Evolutionary conservation across 2,888 invertebrate genomes (phyloP).

Genomic region (Plebejus melissa): DNA sequence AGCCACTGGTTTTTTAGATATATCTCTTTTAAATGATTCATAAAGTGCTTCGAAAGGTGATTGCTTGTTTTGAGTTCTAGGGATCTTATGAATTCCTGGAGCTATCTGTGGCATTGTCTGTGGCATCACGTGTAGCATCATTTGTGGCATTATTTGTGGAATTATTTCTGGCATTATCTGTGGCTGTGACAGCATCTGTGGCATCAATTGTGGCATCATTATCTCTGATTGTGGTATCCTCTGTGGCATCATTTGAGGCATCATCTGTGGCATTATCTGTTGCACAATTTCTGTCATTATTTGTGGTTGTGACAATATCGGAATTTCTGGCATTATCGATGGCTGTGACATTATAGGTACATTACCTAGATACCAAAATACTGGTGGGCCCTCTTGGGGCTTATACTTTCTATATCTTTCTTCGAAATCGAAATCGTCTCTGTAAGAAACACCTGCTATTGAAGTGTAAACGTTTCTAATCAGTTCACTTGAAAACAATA

Average conservation of each 20-base stretch:
- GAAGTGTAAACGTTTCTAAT: conserved; percentile 39
- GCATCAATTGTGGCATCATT: conserved; percentile 42
- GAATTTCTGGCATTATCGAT: background rate
- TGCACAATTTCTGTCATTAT: conserved; percentile 44
- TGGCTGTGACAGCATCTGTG: conserved; percentile 34
- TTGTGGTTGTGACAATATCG: conserved; percentile 56
- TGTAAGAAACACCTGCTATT: conserved; percentile 63
- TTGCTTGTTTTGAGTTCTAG: conserved; percentile 7
- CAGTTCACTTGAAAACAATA: background rate
- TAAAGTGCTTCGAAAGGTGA: conserved; percentile 52
- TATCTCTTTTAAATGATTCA: conserved; percentile 50
- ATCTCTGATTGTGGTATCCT: conserved; percentile 34
- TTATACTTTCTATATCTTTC: conserved; percentile 54
- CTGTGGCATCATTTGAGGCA: conserved; percentile 34
- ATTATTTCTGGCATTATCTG: background rate
- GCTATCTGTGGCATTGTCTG: conserved; percentile 56
- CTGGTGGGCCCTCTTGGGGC: conserved; percentile 60
- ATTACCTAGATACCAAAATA: conserved; percentile 54
- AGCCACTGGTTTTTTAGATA: conserved; percentile 47
- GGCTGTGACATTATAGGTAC: background rate
- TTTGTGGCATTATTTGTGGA: conserved; percentile 45
- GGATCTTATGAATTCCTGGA: conserved; percentile 32
- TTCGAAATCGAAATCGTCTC: conserved; percentile 60
- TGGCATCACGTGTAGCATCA: conserved; percentile 44
- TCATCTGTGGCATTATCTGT: conserved; percentile 40